A percentile compares a stretch with the other conserved stretches of the same genome.
Evolutionary conservation across 2,113 vertebrate species (phyloP).

Genomic region (Saguinus imperator): DNA sequence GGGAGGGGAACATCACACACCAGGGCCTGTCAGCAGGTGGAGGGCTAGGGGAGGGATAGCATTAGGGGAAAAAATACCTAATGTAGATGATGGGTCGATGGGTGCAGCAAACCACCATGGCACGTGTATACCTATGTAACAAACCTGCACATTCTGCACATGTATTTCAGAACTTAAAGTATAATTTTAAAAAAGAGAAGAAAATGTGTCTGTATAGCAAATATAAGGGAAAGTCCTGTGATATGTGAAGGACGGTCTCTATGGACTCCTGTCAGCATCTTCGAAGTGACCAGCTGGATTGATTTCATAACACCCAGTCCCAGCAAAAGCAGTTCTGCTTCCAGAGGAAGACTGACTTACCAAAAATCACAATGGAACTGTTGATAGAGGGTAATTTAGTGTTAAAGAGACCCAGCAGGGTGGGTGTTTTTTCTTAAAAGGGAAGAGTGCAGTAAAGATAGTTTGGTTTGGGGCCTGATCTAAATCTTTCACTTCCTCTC

Average conservation of each 20-base stretch:
- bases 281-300: background rate
- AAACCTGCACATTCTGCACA: too few species aligned
- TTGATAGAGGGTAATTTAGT: background rate
- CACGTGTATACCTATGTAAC: too few species aligned
- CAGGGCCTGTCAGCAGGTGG: too few species aligned
- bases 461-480: conserved; percentile 55
- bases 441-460: conserved; percentile 51
- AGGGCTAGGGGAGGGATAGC: too few species aligned
- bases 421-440: conserved; percentile 44
- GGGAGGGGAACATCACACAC: too few species aligned
- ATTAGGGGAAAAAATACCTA: too few species aligned
- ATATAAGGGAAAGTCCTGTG: conserved; percentile 1
- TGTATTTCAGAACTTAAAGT: too few species aligned
- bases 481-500: conserved; percentile 77
- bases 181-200: too few species aligned
- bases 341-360: conserved; percentile 32
- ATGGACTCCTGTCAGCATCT: background rate
- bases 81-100: too few species aligned
- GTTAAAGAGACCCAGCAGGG: background rate
- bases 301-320: background rate
- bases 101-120: too few species aligned
- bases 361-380: conserved; percentile 30
- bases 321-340: conserved; percentile 28
- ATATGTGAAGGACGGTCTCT: background rate
- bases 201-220: background rate